Evolutionary conservation across 2,888 invertebrate genomes (phyloP).

Genomic region (Pyralis farinalis): DNA sequence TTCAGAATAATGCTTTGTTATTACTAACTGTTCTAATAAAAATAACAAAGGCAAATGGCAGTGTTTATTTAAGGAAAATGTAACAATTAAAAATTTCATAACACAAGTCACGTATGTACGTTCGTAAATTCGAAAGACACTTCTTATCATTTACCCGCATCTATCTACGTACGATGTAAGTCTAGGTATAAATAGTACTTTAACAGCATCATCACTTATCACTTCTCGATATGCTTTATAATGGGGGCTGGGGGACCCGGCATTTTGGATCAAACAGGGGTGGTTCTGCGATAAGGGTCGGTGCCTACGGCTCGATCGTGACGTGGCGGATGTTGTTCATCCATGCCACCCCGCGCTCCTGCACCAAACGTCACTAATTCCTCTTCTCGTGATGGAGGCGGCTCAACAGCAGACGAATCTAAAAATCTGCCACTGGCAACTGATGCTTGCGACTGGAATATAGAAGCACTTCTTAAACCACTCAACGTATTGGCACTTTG

Average conservation of each 20-base stretch:
- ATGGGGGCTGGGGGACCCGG: conserved; percentile 42
- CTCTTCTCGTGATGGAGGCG: conserved; percentile 83
- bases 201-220: conserved; percentile 60
- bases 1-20: no score
- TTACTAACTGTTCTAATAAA: no score
- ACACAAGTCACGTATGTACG: conserved; percentile 59
- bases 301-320: conserved; percentile 74
- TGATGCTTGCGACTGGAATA: conserved; percentile 77
- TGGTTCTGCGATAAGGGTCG: conserved; percentile 81
- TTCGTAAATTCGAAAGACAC: conserved; percentile 72
- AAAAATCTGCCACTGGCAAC: conserved; percentile 86
- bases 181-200: conserved; percentile 47
- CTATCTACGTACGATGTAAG: conserved; percentile 40
- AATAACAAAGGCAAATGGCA: conserved; percentile 63
- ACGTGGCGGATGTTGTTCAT: conserved; percentile 44
- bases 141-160: conserved; percentile 37
- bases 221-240: conserved; percentile 76
- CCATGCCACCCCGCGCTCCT: conserved; percentile 63
- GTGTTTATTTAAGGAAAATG: conserved; percentile 73
- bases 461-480: conserved; percentile 69
- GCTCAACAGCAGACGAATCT: conserved; percentile 83
- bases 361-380: conserved; percentile 87
- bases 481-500: conserved; percentile 75
- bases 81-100: conserved; percentile 71
- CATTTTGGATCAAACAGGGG: conserved; percentile 75